Conservation (phyloP, 1,140 invertebrate species). For the Sminthurides bifidus region DNA sequence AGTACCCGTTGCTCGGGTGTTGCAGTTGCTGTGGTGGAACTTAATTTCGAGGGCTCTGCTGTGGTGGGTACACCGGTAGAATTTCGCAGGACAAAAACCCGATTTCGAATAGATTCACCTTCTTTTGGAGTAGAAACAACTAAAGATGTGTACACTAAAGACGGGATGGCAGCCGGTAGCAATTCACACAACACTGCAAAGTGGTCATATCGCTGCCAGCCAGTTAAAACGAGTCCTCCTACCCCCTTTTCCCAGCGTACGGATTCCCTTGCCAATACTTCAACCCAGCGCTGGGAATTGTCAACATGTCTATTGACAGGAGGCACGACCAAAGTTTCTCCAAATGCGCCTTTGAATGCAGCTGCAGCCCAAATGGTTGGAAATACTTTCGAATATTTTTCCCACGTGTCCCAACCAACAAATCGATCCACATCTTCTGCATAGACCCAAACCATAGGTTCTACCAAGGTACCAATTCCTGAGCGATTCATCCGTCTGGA, state of each 20-base stretch:
- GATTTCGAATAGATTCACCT: slow-evolving; percentile 12
- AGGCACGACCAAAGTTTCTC: slow-evolving; percentile 56
- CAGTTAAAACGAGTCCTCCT: slow-evolving; percentile 38
- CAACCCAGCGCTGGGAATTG: slow-evolving; percentile 60
- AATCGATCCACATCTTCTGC: slow-evolving; percentile 49
- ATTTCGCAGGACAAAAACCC: slow-evolving; percentile 21
- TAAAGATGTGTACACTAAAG: slow-evolving; percentile 40
- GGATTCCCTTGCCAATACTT: slow-evolving; percentile 46
- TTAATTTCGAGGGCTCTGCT: neutral
- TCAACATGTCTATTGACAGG: slow-evolving; percentile 51
- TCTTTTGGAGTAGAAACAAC: slow-evolving; percentile 17
- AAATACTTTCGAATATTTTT: slow-evolving; percentile 69
- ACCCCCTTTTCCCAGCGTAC: slow-evolving; percentile 48
- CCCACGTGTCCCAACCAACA: slow-evolving; percentile 51
- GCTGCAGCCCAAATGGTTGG: slow-evolving; percentile 81
- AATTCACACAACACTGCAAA: slow-evolving; percentile 85
- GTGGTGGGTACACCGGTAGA: neutral
- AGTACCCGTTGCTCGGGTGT: neutral
- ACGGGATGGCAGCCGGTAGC: slow-evolving; percentile 69
- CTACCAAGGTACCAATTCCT: slow-evolving; percentile 59
- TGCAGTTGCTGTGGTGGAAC: neutral
- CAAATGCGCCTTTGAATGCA: slow-evolving; percentile 80
- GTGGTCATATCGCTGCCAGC: slow-evolving; percentile 61
- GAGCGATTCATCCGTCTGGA: slow-evolving; percentile 42
- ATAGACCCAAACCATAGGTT: slow-evolving; percentile 80